A percentile compares a stretch with the other conserved stretches of the same genome.
phyloP scores from a whole-genome alignment of 2,113 vertebrate genomes.

The Callospermophilus lateralis region DNA sequence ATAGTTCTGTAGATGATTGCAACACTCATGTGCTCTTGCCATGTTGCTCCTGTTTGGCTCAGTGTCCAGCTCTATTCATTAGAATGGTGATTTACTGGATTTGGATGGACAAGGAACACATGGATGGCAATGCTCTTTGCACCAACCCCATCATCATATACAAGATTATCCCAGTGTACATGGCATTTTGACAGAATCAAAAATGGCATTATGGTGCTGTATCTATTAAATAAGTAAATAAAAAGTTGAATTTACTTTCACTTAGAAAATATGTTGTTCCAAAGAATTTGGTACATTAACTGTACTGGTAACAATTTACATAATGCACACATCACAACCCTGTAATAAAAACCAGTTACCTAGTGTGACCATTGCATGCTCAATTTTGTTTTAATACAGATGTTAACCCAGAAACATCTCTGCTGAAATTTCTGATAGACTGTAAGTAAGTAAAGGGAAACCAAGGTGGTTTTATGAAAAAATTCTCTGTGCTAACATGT shows the following conservation, averaged over 20 bases:
- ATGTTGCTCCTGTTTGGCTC: background rate
- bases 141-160: background rate
- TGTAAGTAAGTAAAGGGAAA: slow-evolving; percentile 77
- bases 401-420: slow-evolving; percentile 50
- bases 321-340: background rate
- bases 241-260: background rate
- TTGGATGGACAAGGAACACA: background rate
- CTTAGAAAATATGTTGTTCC: background rate
- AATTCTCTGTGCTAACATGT: slow-evolving; percentile 77
- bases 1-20: background rate
- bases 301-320: background rate
- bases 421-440: slow-evolving; percentile 55
- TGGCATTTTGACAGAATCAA: background rate
- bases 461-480: slow-evolving; percentile 75
- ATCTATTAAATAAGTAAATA: background rate
- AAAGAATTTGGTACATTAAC: background rate
- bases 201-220: background rate
- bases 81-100: background rate
- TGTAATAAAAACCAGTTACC: background rate
- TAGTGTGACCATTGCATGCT: background rate
- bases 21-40: background rate
- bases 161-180: background rate
- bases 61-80: background rate
- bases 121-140: background rate
- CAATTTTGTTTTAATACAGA: slow-evolving; percentile 46